Percentiles rank a stretch among this genome's conserved stretches.
Conservation (phyloP, 1,140 invertebrate genomes). For the Phocides pigmalion region DNA sequence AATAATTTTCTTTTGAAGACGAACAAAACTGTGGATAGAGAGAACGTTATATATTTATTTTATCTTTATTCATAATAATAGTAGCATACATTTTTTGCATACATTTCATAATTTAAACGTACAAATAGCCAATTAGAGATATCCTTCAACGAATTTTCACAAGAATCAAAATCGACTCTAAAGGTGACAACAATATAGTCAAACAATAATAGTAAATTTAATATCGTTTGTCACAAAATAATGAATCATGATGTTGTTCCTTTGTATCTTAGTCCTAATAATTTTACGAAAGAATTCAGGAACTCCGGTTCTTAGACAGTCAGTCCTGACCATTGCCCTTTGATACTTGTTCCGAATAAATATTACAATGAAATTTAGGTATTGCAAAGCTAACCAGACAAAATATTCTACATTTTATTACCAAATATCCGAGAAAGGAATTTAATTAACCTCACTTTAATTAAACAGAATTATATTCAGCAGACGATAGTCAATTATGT, state of each 20-base stretch:
- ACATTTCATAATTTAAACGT: too few species aligned
- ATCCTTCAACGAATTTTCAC: too few species aligned
- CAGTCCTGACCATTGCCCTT: background rate
- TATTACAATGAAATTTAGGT: conserved; percentile 32
- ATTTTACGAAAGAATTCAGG: background rate
- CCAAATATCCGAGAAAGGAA: conserved; percentile 40
- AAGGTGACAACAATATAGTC: too few species aligned
- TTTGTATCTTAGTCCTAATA: background rate
- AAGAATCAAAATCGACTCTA: too few species aligned
- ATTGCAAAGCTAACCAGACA: background rate
- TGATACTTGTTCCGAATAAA: conserved; percentile 13
- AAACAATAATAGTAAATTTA: too few species aligned
- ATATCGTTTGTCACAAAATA: too few species aligned
- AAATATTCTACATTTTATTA: conserved; percentile 25
- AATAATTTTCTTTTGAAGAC: too few species aligned
- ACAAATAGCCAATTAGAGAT: too few species aligned
- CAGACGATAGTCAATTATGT: conserved; percentile 14
- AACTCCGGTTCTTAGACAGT: conserved; percentile 1
- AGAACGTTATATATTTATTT: too few species aligned
- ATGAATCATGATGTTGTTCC: background rate
- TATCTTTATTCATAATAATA: too few species aligned
- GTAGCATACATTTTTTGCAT: too few species aligned
- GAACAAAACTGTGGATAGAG: too few species aligned
- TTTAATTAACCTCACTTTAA: conserved; percentile 48
- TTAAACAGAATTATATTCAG: conserved; percentile 50